Evolutionary conservation across 2,113 vertebrate genomes (phyloP).

Genomic region (Gymnogyps californianus): DNA sequence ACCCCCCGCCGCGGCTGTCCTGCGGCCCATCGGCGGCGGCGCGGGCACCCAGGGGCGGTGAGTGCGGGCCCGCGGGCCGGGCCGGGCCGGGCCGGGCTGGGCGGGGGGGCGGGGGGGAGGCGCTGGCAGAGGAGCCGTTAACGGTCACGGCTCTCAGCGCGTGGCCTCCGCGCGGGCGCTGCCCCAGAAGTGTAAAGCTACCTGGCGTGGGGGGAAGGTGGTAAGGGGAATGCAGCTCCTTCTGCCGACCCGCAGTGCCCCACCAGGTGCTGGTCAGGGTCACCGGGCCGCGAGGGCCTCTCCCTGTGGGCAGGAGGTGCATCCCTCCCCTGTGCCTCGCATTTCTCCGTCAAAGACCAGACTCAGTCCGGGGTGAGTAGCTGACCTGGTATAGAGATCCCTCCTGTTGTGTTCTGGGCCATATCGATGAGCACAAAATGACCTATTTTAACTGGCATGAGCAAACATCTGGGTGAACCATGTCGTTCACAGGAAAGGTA

Average conservation of each 20-base stretch:
- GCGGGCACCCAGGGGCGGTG: not conserved
- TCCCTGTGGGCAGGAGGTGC: not conserved
- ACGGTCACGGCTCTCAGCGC: not conserved
- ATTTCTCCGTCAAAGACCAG: accelerated
- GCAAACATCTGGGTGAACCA: not conserved
- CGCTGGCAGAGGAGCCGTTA: not conserved
- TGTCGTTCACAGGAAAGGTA: not conserved
- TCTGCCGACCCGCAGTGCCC: too few relatives aligned
- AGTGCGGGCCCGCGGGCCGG: not conserved
- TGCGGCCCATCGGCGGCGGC: not conserved
- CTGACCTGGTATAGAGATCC: not conserved
- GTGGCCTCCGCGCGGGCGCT: not conserved
- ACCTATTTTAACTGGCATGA: not conserved
- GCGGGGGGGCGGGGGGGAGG: not conserved
- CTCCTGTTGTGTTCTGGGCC: not conserved
- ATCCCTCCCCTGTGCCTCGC: accelerated
- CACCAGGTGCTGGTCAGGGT: accelerated
- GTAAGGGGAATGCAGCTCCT: not conserved
- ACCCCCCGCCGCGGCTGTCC: not conserved
- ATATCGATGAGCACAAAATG: accelerated
- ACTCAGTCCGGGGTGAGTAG: accelerated
- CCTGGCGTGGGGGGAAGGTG: not conserved
- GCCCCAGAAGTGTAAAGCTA: not conserved
- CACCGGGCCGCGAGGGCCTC: not conserved
- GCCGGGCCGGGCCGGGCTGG: not conserved